A percentile compares a stretch with the other conserved stretches of the same genome.
phyloP scores from a whole-genome alignment of 2,888 invertebrate genomes.

The Eremobia ochroleuca region DNA sequence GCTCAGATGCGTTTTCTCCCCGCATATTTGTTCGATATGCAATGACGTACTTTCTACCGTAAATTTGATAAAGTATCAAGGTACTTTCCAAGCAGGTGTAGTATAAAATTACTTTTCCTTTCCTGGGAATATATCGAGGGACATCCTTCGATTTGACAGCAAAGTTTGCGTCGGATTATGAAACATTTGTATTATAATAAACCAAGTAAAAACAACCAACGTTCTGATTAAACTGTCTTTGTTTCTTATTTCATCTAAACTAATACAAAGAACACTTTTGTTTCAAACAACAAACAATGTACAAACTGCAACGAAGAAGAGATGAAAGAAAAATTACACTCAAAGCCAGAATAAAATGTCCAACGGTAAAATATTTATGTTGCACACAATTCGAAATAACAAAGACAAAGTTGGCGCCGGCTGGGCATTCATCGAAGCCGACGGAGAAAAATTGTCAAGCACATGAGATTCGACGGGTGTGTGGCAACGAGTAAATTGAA shows the following conservation, averaged over 20 bases:
- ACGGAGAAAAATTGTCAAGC: constrained; percentile 69
- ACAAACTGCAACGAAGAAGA: constrained; percentile 31
- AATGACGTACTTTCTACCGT: too few species aligned
- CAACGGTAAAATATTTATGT: constrained; percentile 54
- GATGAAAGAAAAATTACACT: constrained; percentile 45
- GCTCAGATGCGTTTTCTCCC: too few species aligned
- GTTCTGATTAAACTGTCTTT: constrained; percentile 10
- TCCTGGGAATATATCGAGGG: neutral
- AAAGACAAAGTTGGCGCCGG: constrained; percentile 60
- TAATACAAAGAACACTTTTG: constrained; percentile 21
- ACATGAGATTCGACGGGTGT: constrained; percentile 61
- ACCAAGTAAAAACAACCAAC: neutral
- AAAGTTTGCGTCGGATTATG: too few species aligned
- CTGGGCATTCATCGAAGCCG: constrained; percentile 60
- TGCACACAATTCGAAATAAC: constrained; percentile 59
- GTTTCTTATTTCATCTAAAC: constrained; percentile 33
- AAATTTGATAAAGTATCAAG: too few species aligned
- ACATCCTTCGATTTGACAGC: neutral
- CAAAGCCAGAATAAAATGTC: constrained; percentile 42
- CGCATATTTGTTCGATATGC: too few species aligned
- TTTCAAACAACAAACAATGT: constrained; percentile 29
- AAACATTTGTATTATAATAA: neutral
- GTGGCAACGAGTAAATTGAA: constrained; percentile 74
- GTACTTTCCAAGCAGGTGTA: too few species aligned
- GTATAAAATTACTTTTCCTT: neutral